A percentile compares a stretch with the other conserved stretches of the same genome.
Conservation (phyloP, 2,113 vertebrate species). For the Syngnathus typhle region DNA sequence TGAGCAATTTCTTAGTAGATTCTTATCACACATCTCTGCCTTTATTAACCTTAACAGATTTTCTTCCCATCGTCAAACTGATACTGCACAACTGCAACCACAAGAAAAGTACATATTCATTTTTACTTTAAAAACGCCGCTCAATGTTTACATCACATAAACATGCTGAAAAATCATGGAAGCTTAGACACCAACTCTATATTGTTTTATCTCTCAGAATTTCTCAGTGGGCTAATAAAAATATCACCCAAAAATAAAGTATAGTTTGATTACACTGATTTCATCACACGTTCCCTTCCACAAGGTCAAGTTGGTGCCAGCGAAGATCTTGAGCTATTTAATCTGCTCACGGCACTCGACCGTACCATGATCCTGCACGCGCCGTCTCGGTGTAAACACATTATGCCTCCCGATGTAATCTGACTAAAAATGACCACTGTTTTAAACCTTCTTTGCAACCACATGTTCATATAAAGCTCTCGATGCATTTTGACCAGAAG, state of each 20-base stretch:
- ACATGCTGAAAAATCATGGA: neutral
- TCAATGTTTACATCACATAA: neutral
- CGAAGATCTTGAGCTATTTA: slow-evolving; percentile 25
- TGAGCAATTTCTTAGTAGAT: neutral
- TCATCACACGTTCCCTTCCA: neutral
- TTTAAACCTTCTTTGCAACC: slow-evolving; percentile 19
- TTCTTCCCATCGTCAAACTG: neutral
- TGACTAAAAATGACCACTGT: slow-evolving; percentile 31
- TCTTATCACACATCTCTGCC: no score
- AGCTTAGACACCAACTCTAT: neutral
- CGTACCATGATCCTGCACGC: slow-evolving; percentile 21
- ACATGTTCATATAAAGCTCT: slow-evolving; percentile 47
- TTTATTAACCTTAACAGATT: no score
- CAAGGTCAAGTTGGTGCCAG: slow-evolving; percentile 36
- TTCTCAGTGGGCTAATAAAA: neutral
- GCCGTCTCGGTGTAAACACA: slow-evolving; percentile 31
- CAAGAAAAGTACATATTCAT: neutral
- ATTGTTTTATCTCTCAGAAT: neutral
- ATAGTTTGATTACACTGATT: slow-evolving; percentile 8
- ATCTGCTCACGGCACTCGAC: slow-evolving; percentile 19
- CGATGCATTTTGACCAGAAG: slow-evolving; percentile 41
- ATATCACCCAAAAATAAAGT: neutral
- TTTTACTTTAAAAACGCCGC: no score
- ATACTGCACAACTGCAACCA: no score
- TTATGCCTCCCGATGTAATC: slow-evolving; percentile 35